These are phyloP conservation scores for Tetramorium parvispinum DNA, from an alignment of 1,140 invertebrate species.

Conservation along the genomic window DNA sequence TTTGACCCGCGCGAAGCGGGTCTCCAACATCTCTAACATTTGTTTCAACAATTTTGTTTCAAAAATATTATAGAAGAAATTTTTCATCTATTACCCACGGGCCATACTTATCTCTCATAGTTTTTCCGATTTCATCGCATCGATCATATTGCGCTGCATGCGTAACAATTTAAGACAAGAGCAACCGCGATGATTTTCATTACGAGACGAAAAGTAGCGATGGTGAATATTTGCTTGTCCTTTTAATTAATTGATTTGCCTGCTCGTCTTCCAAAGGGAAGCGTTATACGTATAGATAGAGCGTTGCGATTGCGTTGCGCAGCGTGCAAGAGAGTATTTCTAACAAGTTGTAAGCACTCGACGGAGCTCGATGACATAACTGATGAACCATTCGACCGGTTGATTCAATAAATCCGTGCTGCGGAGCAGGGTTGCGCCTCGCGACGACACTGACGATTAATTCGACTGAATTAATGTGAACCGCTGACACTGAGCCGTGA, in stretches of 20 bases:
- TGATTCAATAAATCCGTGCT: constrained; percentile 86
- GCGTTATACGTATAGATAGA: no score
- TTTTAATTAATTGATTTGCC: no score
- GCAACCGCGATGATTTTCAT: neutral
- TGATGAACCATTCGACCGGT: constrained; percentile 82
- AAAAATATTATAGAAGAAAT: no score
- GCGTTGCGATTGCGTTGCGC: no score
- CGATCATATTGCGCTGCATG: no score
- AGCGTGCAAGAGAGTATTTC: neutral
- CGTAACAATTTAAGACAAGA: neutral
- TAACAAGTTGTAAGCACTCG: neutral
- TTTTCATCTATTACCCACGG: neutral
- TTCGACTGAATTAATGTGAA: constrained; percentile 85
- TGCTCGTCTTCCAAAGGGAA: no score
- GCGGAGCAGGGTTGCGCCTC: constrained; percentile 78
- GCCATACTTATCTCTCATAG: neutral
- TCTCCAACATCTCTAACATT: neutral
- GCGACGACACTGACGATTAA: constrained; percentile 83
- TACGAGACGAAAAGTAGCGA: neutral
- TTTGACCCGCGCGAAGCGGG: neutral
- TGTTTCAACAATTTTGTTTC: neutral
- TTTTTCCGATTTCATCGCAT: neutral
- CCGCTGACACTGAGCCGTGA: constrained; percentile 80
- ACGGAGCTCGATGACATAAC: constrained; percentile 77
- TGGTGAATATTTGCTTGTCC: neutral